phyloP scores from a whole-genome alignment of 1,140 invertebrate genomes.

The Hylyphantes graminicola region DNA sequence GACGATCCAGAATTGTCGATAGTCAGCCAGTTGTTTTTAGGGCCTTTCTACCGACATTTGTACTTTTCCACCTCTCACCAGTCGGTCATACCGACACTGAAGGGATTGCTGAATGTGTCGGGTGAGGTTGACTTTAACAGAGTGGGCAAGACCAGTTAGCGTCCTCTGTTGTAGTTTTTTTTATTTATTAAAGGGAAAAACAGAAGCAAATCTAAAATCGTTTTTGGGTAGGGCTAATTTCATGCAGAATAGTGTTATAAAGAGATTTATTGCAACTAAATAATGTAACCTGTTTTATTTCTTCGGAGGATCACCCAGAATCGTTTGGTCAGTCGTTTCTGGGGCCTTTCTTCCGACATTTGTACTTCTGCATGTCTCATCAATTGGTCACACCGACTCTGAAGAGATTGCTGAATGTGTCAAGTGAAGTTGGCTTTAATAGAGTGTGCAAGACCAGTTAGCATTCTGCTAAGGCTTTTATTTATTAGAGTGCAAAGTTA shows the following conservation, averaged over 20 bases:
- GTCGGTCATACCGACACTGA: too few relatives aligned
- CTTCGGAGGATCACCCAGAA: background rate
- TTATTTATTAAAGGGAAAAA: too few relatives aligned
- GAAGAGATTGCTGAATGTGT: constrained; percentile 42
- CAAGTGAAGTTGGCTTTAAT: constrained; percentile 41
- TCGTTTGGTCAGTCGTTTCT: constrained; percentile 50
- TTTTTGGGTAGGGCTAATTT: too few relatives aligned
- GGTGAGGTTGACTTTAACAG: constrained; percentile 35
- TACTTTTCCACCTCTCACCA: constrained; percentile 57
- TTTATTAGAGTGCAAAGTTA: background rate
- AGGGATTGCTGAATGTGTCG: too few relatives aligned
- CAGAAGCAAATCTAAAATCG: too few relatives aligned
- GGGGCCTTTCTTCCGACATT: constrained; percentile 52
- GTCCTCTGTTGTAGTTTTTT: background rate
- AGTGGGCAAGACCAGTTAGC: constrained; percentile 40
- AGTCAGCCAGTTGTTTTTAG: constrained; percentile 47
- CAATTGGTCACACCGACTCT: constrained; percentile 40
- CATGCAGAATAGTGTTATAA: too few relatives aligned
- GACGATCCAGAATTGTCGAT: constrained; percentile 22
- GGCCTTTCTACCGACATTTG: constrained; percentile 53
- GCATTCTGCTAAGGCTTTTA: background rate
- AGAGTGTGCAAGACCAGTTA: constrained; percentile 47
- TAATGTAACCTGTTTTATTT: too few relatives aligned
- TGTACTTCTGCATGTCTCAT: constrained; percentile 58
- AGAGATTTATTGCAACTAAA: too few relatives aligned